Percentiles rank a stretch among this genome's conserved stretches.
Evolutionary conservation across 1,140 invertebrate species (phyloP).

Genomic region (Lepeophtheirus salmonis): DNA sequence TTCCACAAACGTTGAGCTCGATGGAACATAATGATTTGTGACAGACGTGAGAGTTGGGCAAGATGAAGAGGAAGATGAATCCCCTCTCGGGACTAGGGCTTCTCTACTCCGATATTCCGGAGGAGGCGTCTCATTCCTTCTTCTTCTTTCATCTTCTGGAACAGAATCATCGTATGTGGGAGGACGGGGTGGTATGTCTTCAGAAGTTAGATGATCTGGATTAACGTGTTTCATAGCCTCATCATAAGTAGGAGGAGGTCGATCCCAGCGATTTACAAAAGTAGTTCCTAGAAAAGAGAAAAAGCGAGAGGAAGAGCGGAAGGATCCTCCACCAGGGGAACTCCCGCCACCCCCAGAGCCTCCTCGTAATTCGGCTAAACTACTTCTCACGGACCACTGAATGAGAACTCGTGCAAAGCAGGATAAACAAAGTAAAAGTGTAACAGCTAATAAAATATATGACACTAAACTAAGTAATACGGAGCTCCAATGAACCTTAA

Average conservation of each 20-base stretch:
- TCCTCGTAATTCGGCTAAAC: slow-evolving; percentile 1
- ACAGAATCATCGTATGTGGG: slow-evolving; percentile 3
- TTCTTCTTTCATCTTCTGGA: not conserved
- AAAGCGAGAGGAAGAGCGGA: slow-evolving; percentile 15
- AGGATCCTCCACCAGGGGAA: slow-evolving; percentile 5
- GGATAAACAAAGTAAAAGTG: slow-evolving; percentile 14
- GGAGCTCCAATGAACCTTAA: slow-evolving; percentile 17
- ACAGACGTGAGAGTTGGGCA: not conserved
- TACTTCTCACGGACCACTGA: slow-evolving; percentile 15
- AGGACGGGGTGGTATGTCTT: slow-evolving; percentile 5
- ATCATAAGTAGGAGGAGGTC: slow-evolving; percentile 16
- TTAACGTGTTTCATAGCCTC: slow-evolving; percentile 18
- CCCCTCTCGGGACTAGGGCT: not conserved
- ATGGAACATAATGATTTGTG: not conserved
- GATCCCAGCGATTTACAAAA: slow-evolving; percentile 14
- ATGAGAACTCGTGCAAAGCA: slow-evolving; percentile 17
- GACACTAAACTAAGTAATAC: slow-evolving; percentile 13
- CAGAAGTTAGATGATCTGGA: slow-evolving; percentile 5
- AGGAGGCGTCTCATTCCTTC: slow-evolving; percentile 8
- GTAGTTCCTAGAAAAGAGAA: slow-evolving; percentile 16
- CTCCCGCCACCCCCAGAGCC: not conserved
- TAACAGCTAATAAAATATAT: slow-evolving; percentile 14
- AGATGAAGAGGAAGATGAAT: not conserved
- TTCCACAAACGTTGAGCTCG: not conserved
- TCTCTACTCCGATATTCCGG: slow-evolving; percentile 3